Base-by-base conservation (phyloP, 30 jellyfish, hydroid and myxozoan genomes). In the Pelagia noctiluca region DNA sequence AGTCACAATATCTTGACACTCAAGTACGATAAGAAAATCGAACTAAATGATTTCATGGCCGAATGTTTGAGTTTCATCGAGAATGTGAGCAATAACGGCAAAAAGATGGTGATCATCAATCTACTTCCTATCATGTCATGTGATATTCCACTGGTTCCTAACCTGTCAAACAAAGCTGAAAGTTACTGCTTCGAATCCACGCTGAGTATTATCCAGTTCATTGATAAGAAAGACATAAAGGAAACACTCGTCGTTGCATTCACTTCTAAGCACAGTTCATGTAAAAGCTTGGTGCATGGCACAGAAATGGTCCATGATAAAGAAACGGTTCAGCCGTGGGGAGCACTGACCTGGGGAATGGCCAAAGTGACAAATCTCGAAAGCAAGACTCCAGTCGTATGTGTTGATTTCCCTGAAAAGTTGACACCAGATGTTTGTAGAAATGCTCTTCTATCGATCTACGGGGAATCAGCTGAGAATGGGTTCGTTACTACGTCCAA, bases 171-270 rank as follows among this genome's bases (percentile, higher is more conserved):
- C 0, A 60, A 33, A 18, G 77, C 84, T 22, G 61, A 64, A 23
- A 36, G 83, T 75, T 68, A 64, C 10, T 66, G 76, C 70, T 81
- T 81, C 35, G 91, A 81, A 57, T 68, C 85, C 2, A 63, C 83
- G 3, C 65, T 81, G 46, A 62, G 49, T 49, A 25, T 67, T 2
- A 66, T 63, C 1, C 48, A 81, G 50, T 28, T 64, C 11, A 32
- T 81, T 7, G 0, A 10, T 35, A 46, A 64, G 78, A 60, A 29
- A 24, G 33, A 63, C 24, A 46, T 34, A 50, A 60, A 24, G 23
- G 24, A 81, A 31, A 37, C 53, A 42, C 47, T 24, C 28, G 32
- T 81, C 2, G 28, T 81, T 35, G 63, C 80, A 8, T 10, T 81
- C 60, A n/a, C n/a, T n/a, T n/a, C n/a, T n/a, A n/a, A n/a, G n/a